These are phyloP conservation scores for Hydrolagus colliei DNA, from an alignment of 2,797 vertebrate species.

Conservation along the genomic window DNA sequence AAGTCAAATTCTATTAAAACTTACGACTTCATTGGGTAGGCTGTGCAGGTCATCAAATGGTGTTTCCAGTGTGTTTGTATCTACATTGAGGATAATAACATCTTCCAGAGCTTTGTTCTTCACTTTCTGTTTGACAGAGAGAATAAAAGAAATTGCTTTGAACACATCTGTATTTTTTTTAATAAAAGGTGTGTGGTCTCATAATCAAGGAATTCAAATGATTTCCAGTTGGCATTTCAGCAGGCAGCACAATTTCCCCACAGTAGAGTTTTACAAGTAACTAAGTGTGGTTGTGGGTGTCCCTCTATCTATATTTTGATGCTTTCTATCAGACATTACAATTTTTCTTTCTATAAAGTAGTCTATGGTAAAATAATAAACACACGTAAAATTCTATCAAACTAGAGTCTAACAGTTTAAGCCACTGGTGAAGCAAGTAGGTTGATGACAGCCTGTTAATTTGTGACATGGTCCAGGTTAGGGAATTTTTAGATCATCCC, in stretches of 20 bases:
- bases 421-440: no score
- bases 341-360: no score
- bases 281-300: neutral
- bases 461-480: no score
- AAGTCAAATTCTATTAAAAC: slow-evolving; percentile 42
- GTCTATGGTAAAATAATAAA: no score
- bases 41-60: slow-evolving; percentile 85
- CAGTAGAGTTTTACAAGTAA: neutral
- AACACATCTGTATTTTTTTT: neutral
- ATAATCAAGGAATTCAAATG: neutral
- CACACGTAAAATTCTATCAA: no score
- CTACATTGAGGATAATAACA: slow-evolving; percentile 90
- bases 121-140: slow-evolving; percentile 64
- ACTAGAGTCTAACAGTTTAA: no score
- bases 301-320: neutral
- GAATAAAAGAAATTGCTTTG: neutral
- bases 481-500: no score
- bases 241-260: neutral
- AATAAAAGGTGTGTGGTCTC: neutral
- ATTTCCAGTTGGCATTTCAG: neutral
- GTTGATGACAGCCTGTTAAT: no score
- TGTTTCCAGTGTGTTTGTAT: slow-evolving; percentile 88
- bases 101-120: slow-evolving; percentile 84
- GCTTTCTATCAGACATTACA: neutral
- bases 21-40: slow-evolving; percentile 92